A percentile compares a stretch with the other conserved stretches of the same genome.
Evolutionary conservation across 2,888 invertebrate species (phyloP).

Genomic region (Rosalia funebris): DNA sequence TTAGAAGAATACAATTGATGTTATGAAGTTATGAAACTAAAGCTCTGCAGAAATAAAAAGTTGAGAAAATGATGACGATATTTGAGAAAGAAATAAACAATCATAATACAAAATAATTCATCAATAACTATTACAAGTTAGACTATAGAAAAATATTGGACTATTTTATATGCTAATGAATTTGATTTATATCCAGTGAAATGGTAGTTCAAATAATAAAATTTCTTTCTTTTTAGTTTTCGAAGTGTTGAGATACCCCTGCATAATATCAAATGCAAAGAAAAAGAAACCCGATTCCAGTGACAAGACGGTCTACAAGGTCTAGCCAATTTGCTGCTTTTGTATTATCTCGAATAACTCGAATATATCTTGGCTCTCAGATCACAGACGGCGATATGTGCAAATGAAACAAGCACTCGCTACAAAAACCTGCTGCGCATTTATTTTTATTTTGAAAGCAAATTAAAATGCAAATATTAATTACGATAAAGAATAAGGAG

Average conservation of each 20-base stretch:
- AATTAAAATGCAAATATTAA: slow-evolving; percentile 50
- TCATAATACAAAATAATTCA: no score
- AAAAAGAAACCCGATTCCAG: slow-evolving; percentile 15
- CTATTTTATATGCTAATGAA: no score
- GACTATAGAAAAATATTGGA: no score
- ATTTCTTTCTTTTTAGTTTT: no score
- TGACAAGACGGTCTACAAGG: slow-evolving; percentile 40
- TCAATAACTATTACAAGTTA: no score
- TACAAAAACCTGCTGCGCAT: slow-evolving; percentile 45
- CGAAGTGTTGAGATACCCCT: neutral
- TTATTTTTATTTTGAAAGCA: slow-evolving; percentile 37
- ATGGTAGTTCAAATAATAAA: no score
- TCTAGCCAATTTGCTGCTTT: slow-evolving; percentile 51
- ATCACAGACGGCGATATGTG: slow-evolving; percentile 50
- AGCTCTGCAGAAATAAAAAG: no score
- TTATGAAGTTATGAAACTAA: no score
- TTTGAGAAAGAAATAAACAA: no score
- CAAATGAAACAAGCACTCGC: slow-evolving; percentile 48
- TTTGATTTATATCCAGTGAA: no score
- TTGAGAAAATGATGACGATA: no score
- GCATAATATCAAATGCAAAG: slow-evolving; percentile 4
- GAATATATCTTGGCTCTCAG: slow-evolving; percentile 49
- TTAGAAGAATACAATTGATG: no score
- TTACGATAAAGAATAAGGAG: slow-evolving; percentile 37
- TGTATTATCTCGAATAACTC: slow-evolving; percentile 50